Percentiles rank a stretch among this genome's conserved stretches.
Conservation (phyloP, 1,140 invertebrate species). For the Drosophila teissieri region DNA sequence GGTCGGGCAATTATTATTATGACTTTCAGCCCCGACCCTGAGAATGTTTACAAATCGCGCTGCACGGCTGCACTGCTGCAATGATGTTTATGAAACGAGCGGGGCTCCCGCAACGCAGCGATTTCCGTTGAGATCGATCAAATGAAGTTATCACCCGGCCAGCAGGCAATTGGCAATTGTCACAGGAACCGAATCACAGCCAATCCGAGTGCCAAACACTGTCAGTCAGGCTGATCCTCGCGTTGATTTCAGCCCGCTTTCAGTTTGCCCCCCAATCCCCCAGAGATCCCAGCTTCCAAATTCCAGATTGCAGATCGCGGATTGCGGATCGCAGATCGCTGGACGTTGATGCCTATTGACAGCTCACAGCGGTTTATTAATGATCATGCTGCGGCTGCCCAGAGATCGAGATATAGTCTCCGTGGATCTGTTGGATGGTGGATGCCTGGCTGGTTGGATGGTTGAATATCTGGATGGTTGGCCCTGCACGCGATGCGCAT, state of each 20-base stretch:
- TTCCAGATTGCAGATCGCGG: conserved; percentile 17
- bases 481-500: conserved; percentile 71
- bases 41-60: conserved; percentile 66
- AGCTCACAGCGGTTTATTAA: conserved; percentile 84
- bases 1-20: conserved; percentile 15
- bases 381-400: conserved; percentile 76
- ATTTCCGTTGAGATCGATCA: conserved; percentile 27
- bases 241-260: conserved; percentile 39
- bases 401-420: conserved; percentile 30
- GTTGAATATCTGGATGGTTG: conserved; percentile 7
- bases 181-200: conserved; percentile 61
- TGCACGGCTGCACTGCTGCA: background rate
- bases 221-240: conserved; percentile 58
- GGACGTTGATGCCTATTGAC: conserved; percentile 82
- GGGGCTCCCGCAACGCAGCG: conserved; percentile 47
- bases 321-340: conserved; percentile 28
- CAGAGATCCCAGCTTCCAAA: background rate
- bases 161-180: conserved; percentile 61
- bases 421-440: conserved; percentile 10
- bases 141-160: conserved; percentile 65
- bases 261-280: background rate
- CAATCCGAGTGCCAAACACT: conserved; percentile 69
- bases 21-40: conserved; percentile 38
- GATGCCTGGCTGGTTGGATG: conserved; percentile 11
- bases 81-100: conserved; percentile 20